Percentiles rank a stretch among this genome's conserved stretches.
Conservation (phyloP, 1,140 invertebrate genomes). For the Drosophila chauvacae region DNA sequence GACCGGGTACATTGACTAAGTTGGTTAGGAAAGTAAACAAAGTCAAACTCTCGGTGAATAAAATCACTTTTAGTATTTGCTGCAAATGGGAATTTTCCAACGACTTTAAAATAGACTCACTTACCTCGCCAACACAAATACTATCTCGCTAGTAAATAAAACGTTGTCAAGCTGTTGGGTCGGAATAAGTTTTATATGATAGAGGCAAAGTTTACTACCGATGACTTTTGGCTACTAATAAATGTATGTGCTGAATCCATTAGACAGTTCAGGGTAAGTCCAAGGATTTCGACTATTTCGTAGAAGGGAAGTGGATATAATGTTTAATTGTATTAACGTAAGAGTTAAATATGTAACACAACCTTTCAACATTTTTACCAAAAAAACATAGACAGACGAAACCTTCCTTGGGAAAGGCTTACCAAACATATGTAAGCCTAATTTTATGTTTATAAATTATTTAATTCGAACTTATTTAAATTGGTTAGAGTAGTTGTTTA, state of each 20-base stretch:
- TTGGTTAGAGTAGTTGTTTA: background rate
- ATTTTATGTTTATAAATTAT: too few species aligned
- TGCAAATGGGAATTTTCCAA: constrained; percentile 12
- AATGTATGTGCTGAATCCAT: background rate
- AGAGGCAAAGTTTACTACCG: background rate
- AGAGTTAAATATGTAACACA: too few species aligned
- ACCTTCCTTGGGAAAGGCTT: too few species aligned
- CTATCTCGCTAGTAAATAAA: background rate
- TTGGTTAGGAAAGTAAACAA: background rate
- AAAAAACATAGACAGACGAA: too few species aligned
- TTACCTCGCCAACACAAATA: background rate
- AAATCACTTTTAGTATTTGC: constrained; percentile 5
- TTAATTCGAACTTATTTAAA: too few species aligned
- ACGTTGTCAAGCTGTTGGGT: background rate
- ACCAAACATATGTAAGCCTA: background rate
- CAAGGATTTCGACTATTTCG: background rate
- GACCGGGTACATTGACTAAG: constrained; percentile 7
- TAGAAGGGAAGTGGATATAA: background rate
- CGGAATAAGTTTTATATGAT: background rate
- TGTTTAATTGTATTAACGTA: background rate
- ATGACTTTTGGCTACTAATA: background rate
- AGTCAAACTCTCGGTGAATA: background rate
- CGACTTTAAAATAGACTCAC: background rate
- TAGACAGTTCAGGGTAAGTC: too few species aligned
- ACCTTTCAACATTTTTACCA: background rate